Evolutionary conservation across 2,888 invertebrate genomes (phyloP).

Genomic region (Tetranychus piercei): DNA sequence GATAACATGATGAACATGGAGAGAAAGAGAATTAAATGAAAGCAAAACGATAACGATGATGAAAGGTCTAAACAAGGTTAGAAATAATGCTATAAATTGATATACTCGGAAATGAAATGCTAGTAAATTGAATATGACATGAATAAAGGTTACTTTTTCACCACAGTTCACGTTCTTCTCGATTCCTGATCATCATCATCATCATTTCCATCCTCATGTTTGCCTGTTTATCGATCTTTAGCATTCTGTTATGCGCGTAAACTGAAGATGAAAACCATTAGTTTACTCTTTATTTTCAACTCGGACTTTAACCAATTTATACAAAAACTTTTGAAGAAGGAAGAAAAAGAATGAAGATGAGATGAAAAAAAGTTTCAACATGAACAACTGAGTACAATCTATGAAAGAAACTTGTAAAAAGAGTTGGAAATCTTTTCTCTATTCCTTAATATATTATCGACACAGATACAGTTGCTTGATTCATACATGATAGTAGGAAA

Average conservation of each 20-base stretch:
- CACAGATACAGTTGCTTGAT: background rate
- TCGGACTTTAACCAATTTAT: background rate
- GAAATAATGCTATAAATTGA: background rate
- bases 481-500: background rate
- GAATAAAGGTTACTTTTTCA: background rate
- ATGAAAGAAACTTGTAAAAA: background rate
- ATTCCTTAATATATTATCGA: too few species aligned
- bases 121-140: background rate
- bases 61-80: background rate
- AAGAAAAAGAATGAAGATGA: background rate
- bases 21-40: background rate
- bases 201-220: background rate
- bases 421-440: too few species aligned
- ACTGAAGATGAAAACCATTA: background rate
- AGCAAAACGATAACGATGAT: background rate
- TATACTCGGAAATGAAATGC: background rate
- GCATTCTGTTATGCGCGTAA: background rate
- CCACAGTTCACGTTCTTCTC: background rate
- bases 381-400: background rate
- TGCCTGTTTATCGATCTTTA: background rate
- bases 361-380: background rate
- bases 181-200: background rate
- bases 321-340: background rate
- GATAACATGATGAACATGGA: background rate
- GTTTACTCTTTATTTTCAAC: background rate